Conservation (phyloP, 2,113 vertebrate species). For the Piaya cayana region DNA sequence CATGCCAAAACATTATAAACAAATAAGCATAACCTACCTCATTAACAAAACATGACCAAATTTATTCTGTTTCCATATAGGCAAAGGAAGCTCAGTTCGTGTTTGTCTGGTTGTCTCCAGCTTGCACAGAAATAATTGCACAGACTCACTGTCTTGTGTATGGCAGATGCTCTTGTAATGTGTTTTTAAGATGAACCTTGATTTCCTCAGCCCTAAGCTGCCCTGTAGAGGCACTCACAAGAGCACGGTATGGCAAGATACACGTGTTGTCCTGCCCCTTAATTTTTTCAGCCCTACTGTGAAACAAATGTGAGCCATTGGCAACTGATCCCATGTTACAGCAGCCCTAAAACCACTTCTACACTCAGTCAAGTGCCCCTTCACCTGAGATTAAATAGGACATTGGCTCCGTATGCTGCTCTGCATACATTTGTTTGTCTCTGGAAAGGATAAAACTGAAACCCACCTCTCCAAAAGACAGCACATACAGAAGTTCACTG, state of each 20-base stretch:
- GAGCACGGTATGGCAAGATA: neutral
- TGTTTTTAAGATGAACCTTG: neutral
- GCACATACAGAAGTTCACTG: neutral
- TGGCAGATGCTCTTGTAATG: neutral
- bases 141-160: neutral
- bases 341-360: neutral
- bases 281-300: neutral
- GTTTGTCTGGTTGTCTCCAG: neutral
- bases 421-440: neutral
- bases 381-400: neutral
- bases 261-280: neutral
- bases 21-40: neutral
- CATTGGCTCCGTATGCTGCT: neutral
- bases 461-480: neutral
- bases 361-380: neutral
- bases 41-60: neutral
- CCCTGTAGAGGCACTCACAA: neutral
- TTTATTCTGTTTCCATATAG: neutral
- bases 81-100: neutral
- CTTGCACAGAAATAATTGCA: neutral
- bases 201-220: neutral
- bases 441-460: neutral
- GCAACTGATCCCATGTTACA: neutral
- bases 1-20: neutral
- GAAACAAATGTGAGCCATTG: neutral